Base-by-base conservation (phyloP, 2,888 invertebrate species). In the Agrotis segetum region DNA sequence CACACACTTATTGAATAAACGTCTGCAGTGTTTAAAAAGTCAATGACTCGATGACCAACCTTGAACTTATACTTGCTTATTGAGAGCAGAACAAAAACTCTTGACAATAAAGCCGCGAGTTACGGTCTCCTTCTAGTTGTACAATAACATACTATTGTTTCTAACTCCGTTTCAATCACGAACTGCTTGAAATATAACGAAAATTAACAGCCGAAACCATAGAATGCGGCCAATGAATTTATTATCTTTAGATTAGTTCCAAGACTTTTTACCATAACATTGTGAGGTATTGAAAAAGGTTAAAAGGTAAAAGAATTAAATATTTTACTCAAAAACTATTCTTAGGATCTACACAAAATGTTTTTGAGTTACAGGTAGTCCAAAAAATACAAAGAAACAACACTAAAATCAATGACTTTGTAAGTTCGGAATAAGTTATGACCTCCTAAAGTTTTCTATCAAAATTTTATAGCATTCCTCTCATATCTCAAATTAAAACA, bases 11-110 rank as follows among this genome's bases (percentile, higher is more conserved):
- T 52, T 68, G 21, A 70, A 72, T 40, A 58, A 70, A 64, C 61
- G 66, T 68, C 16, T 59, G 55, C 58, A 64, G 64, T 66, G 55
- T 70, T 65, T 61, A 46, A 34, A 62, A 79, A 85, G 87, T 86
- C 86, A 85, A 74, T 85, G 86, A 89, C 88, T 83, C 68, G 63
- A 66, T 29, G 29, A 58, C 59, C 63, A 87, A 76, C 88, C 88
- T 88, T 89, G 87, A 87, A 88, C 85, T 83, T 74, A 79, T 75
- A 79, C 69, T 56, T 68, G 49, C 56, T 24, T 71, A 78, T 74
- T 64, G 70, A 77, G 71, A 74, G 74, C 66, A 67, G 70, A 76
- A 83, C 69, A 85, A 83, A 81, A 86, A 68, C 68, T 74, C 65
- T 79, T 71, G 68, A 77, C 79, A 85, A 79, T 74, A 86, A 82